Base-by-base conservation (phyloP, 2,888 invertebrate species). In the Drosophila bunnanda region DNA sequence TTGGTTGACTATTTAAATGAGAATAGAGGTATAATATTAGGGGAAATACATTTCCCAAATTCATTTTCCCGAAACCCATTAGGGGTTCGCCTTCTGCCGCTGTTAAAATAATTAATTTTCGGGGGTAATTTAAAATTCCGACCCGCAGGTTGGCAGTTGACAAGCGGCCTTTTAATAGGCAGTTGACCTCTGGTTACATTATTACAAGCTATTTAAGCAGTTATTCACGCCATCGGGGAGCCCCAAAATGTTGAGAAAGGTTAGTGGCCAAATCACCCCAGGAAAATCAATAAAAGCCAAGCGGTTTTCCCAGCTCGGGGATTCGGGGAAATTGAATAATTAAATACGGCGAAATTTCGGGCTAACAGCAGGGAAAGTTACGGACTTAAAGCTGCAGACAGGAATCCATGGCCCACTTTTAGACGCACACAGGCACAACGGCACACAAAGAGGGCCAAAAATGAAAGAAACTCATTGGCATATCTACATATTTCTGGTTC, bases 401-500 rank as follows among this genome's bases (percentile, higher is more conserved):
- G 25, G 15, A 53, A 38, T 22, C 38, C 36, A n/a, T 58, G 53
- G 43, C 72, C 48, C 66, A 57, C 38, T 50, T 64, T 74, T 73
- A 25, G 65, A 46, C 65, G 39, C 39, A 46, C 43, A n/a, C 28
- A 44, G 15, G 17, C 55, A 61, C 54, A 59, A 58, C 52, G 65
- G 17, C 68, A 78, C 56, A 53, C 56, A 62, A 54, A 68, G 36
- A 69, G 56, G 48, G 17, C 57, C 38, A 17, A 53, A 64, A 64
- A 50, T 50, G 20, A 41, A 28, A 50, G 52, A 60, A 70, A 75
- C 80, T 74, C 70, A 70, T 79, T 78, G 82, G 69, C 75, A 82
- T 83, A 83, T 83, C 88, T 82, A 74, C 88, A 82, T 78, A 85
- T 86, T 88, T 83, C 78, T 88, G 86, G 88, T 80, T 86, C 83